Evolutionary conservation across 2,888 invertebrate species (phyloP).

Genomic region (Gonocerus acuteangulatus): DNA sequence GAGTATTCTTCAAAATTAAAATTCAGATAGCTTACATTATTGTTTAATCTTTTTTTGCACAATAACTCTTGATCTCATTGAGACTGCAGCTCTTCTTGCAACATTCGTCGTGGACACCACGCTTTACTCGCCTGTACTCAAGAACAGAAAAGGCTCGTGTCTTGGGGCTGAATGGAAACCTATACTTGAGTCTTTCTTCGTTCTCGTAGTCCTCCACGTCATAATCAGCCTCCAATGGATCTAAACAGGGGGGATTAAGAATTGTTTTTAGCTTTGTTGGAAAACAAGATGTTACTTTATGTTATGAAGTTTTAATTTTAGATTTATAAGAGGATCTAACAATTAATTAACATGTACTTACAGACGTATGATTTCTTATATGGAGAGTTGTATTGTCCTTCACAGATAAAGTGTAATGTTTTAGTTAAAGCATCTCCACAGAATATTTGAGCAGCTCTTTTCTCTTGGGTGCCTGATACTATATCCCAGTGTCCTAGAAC

Average conservation of each 20-base stretch:
- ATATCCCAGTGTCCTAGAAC: too few species aligned
- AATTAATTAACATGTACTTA: too few species aligned
- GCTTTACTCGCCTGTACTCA: conserved; percentile 20
- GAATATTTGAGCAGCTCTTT: background rate
- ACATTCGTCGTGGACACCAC: conserved; percentile 31
- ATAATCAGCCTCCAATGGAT: background rate
- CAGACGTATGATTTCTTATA: conserved; percentile 20
- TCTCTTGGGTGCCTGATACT: too few species aligned
- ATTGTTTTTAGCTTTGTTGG: too few species aligned
- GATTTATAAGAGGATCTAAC: too few species aligned
- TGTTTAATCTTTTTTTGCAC: conserved; percentile 7
- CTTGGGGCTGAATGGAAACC: conserved; percentile 28
- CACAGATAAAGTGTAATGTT: conserved; percentile 26
- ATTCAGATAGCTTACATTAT: too few species aligned
- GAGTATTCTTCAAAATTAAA: too few species aligned
- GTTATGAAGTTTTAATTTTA: too few species aligned
- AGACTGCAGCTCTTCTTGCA: conserved; percentile 30
- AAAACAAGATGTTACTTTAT: too few species aligned
- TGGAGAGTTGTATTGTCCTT: conserved; percentile 28
- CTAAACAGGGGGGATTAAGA: too few species aligned
- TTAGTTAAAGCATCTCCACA: conserved; percentile 27
- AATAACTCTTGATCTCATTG: conserved; percentile 27
- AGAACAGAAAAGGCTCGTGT: conserved; percentile 12
- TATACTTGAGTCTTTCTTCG: background rate
- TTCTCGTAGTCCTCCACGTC: background rate